Base-by-base conservation (phyloP, 2,888 invertebrate genomes). In the Drosophila quasianomalipes region DNA sequence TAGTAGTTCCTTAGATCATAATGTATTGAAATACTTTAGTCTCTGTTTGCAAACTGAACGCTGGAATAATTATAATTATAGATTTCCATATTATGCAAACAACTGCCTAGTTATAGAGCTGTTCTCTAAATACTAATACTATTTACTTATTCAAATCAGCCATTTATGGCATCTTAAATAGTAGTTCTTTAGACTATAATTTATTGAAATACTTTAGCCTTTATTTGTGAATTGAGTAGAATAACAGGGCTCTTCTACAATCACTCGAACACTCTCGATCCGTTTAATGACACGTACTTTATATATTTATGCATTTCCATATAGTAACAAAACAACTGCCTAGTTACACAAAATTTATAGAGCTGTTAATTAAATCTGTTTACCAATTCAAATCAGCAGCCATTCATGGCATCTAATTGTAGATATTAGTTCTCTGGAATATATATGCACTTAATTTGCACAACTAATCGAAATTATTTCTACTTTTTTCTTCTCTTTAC, bases 401-500 rank as follows among this genome's bases (percentile, higher is more conserved):
- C 37, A 65, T 26, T 28, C 53, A 30, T 47, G 19, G 0, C 2
- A 39, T 26, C 26, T 49, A 14, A 26, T 37, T 53, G 3, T 30
- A 55, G 41, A 57, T 35, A 66, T 9, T 19, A 39, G 16, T 39
- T 39, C 33, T n/a, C 33, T 14, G 14, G 10, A 41, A 16, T 37
- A 31, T 30, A 4, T 37, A 14, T n/a, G 12, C n/a, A 19, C 26
- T 31, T 53, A 30, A 47, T n/a, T 44, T 47, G 71, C 47, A 39
- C 26, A 68, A 73, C 65, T 80, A 72, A 84, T 84, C 67, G 51
- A 22, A 14, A 39, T 22, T 54, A 65, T 66, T n/a, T 73, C 60
- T 30, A 60, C 63, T 57, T 54, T 53, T 51, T 44, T 1, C 4
- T n/a, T n/a, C 28, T 30, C 57, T 39, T 87, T 87, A 39, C 79